phyloP scores from a whole-genome alignment of 2,113 vertebrate genomes.

The western clawed frog (Xenopus tropicalis) region DNA sequence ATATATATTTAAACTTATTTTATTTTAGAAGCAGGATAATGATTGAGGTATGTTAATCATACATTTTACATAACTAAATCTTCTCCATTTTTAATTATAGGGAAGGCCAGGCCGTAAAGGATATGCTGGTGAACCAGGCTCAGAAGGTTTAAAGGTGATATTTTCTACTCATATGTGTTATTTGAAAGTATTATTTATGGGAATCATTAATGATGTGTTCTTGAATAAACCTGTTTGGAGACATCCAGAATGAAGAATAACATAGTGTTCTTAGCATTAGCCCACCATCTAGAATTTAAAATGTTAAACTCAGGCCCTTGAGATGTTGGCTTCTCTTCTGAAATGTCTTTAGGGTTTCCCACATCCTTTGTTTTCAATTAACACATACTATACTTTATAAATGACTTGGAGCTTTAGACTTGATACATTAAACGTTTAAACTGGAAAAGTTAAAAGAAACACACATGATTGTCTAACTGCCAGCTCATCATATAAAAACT shows the following conservation, averaged over 20 bases:
- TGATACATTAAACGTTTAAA: neutral
- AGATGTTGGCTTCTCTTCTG: neutral
- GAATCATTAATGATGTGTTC: too few relatives aligned
- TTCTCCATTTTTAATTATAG: slow-evolving; percentile 56
- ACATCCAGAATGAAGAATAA: neutral
- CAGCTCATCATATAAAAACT: neutral
- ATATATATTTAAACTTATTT: too few relatives aligned
- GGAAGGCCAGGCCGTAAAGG: slow-evolving; percentile 88
- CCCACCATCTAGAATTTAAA: slow-evolving; percentile 7
- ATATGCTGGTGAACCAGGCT: slow-evolving; percentile 77
- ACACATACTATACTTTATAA: neutral
- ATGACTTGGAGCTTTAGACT: neutral
- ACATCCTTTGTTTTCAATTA: slow-evolving; percentile 14
- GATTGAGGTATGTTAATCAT: too few relatives aligned
- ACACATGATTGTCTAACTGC: neutral
- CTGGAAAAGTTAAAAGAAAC: neutral
- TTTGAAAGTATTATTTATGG: neutral
- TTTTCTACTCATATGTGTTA: neutral
- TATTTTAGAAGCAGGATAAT: too few relatives aligned
- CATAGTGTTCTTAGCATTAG: neutral
- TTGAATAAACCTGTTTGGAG: neutral
- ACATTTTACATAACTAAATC: too few relatives aligned
- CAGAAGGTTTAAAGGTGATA: slow-evolving; percentile 79
- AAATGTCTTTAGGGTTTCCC: slow-evolving; percentile 1
- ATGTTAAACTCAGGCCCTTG: slow-evolving; percentile 1